Percentiles rank a stretch among this genome's conserved stretches.
These are phyloP conservation scores for Eremophila alpestris DNA, from an alignment of 2,797 vertebrate genomes.

Conservation along the genomic window DNA sequence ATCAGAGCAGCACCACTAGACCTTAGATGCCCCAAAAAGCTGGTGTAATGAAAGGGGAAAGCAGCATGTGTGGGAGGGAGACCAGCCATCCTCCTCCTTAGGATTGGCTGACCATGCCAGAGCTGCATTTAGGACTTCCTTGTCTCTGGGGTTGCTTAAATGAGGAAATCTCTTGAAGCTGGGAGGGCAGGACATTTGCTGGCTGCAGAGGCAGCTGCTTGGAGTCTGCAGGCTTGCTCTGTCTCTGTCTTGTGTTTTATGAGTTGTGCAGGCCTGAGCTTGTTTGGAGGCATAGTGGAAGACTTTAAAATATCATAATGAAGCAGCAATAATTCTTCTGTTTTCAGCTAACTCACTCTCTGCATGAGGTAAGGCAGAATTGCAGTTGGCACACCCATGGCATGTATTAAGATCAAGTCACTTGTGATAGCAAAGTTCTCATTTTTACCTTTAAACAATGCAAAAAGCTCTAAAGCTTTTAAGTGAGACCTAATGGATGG, in stretches of 20 bases:
- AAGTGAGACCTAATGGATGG: neutral
- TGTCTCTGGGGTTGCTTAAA: neutral
- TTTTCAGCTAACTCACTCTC: neutral
- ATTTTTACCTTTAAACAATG: neutral
- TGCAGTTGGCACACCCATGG: neutral
- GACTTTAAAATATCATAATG: neutral
- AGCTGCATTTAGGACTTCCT: neutral
- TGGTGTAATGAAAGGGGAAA: neutral
- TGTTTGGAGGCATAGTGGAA: neutral
- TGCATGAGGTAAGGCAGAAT: neutral
- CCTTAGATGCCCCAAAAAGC: neutral
- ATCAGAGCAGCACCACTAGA: neutral
- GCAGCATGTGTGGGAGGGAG: neutral
- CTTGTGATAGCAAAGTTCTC: neutral
- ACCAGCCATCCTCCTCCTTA: neutral
- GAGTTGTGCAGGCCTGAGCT: neutral
- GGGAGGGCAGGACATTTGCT: neutral
- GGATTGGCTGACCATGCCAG: fast-evolving
- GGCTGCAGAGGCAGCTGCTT: neutral
- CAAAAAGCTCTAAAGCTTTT: neutral
- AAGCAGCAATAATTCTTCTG: neutral
- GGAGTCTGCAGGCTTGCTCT: neutral
- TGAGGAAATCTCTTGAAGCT: neutral
- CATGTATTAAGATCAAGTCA: neutral
- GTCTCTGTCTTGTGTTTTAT: neutral